These are phyloP conservation scores for Magallana angulata DNA, from an alignment of 1,140 invertebrate species.

Conservation along the genomic window DNA sequence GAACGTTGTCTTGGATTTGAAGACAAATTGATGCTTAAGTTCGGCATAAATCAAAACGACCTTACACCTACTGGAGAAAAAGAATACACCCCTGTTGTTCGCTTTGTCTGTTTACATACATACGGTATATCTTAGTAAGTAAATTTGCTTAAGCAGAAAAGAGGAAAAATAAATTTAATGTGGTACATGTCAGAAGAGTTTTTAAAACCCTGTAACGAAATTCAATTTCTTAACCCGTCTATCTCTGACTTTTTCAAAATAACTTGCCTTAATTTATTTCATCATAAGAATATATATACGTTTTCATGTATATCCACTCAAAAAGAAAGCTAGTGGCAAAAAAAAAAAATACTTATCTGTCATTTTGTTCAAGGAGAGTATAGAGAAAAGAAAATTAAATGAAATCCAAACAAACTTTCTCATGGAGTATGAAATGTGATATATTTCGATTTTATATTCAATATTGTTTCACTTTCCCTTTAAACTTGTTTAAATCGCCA, in stretches of 20 bases:
- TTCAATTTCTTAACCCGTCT: too few species aligned
- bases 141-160: not conserved
- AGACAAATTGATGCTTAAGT: constrained; percentile 24
- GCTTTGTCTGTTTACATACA: not conserved
- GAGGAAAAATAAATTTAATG: not conserved
- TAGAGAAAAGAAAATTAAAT: too few species aligned
- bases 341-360: too few species aligned
- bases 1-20: not conserved
- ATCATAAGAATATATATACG: too few species aligned
- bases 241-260: too few species aligned
- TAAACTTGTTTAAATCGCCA: not conserved
- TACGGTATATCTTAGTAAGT: not conserved
- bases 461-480: constrained; percentile 19
- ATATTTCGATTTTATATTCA: not conserved
- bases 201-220: too few species aligned
- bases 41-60: constrained; percentile 8
- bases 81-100: not conserved
- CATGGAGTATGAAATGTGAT: not conserved
- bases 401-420: not conserved
- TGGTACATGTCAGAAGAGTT: not conserved
- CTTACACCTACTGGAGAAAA: not conserved
- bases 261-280: too few species aligned
- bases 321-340: too few species aligned
- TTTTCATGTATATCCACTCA: too few species aligned
- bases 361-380: too few species aligned